phyloP scores from a whole-genome alignment of 2,797 vertebrate genomes.

The Platyrinchus mystaceus region DNA sequence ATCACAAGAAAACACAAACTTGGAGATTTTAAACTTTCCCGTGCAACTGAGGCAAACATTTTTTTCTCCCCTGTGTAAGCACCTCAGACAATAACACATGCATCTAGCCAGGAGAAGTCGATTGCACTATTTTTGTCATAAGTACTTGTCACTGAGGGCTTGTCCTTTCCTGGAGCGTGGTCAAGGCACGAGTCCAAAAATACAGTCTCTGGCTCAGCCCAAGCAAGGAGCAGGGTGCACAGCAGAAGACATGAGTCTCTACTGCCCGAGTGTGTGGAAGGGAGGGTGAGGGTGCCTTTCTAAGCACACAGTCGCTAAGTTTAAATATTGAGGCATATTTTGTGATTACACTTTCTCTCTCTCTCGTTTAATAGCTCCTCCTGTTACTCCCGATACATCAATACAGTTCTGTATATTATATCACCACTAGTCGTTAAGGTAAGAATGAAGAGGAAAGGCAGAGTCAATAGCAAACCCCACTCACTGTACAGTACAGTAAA shows the following conservation, averaged over 20 bases:
- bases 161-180: constrained; percentile 30
- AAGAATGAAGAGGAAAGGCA: constrained; percentile 71
- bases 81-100: constrained; percentile 15
- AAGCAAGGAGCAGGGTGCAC: constrained; percentile 5
- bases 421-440: constrained; percentile 73
- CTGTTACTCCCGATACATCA: constrained; percentile 77
- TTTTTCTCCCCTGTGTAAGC: neutral
- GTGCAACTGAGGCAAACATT: neutral
- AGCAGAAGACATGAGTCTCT: constrained; percentile 19
- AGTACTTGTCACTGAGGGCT: constrained; percentile 47
- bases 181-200: constrained; percentile 60
- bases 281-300: constrained; percentile 29
- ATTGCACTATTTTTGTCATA: constrained; percentile 42
- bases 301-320: constrained; percentile 37
- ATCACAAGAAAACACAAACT: neutral
- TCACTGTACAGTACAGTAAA: constrained; percentile 72
- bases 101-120: constrained; percentile 35
- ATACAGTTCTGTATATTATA: constrained; percentile 70
- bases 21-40: neutral
- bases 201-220: neutral
- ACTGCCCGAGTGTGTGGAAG: neutral
- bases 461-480: constrained; percentile 63
- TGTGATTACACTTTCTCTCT: constrained; percentile 53
- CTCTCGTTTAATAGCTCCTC: constrained; percentile 73
- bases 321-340: constrained; percentile 65